Base-by-base conservation (phyloP, 1,140 invertebrate species). In the Saccostrea echinata region DNA sequence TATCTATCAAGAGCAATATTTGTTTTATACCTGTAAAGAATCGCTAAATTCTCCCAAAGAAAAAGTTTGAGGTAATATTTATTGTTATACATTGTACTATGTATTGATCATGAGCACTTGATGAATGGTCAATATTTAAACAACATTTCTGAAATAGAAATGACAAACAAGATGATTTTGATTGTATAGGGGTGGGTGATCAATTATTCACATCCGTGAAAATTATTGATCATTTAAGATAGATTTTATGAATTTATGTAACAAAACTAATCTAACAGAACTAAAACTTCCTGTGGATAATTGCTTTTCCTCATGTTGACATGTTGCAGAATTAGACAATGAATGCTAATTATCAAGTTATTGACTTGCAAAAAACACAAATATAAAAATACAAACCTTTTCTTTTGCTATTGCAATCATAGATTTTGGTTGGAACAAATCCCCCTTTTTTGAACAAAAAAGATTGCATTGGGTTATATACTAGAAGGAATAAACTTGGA, bases 111-210 rank as follows among this genome's bases (percentile, higher is more conserved):
- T 9, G 27, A 76, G 27, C 30, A 76, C 68, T 76, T 30, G 68
- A 76, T 30, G 68, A 76, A 76, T 27, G 30, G 68, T 76, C 68
- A 76, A 76, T 76, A 76, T 76, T 76, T 76, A 76, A 33, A 30
- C n/a, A 68, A 24, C 11, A 61, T 61, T 76, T 76, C 30, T 33
- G 9, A 76, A 76, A 76, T 64, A 13, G 27, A 33, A 76, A 76
- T 76, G 27, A 30, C 68, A 76, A 76, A 76, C 68, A 76, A 76
- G 30, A 76, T 76, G 68, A 33, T 33, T 76, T 76, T 76, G 27
- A 30, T 30, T 76, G 68, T 11, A 27, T 33, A 76, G 27, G 68
- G 68, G 68, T 33, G 30, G 68, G 11, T 3, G 30, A 76, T 76
- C 68, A 76, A 76, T 76, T 16, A 27, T 30, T 57, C 55, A 61